Base-by-base conservation (phyloP, 2,888 invertebrate genomes). In the Drosophila mercatorum region DNA sequence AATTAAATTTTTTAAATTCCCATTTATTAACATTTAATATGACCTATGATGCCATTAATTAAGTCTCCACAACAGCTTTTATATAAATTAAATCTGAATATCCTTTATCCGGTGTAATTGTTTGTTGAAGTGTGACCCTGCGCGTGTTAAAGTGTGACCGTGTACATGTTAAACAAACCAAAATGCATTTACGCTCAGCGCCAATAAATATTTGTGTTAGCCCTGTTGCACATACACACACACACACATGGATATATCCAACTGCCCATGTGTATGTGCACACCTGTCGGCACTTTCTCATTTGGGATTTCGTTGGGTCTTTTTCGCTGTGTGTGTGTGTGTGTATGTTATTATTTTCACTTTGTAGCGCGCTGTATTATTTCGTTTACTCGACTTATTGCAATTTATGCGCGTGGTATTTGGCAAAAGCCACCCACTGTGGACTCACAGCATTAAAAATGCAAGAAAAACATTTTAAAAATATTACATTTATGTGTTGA, bases 121-220 rank as follows among this genome's bases (percentile, higher is more conserved):
- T 17, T 17, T 51, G 51, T 36, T 12, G 8, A 49, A 49, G 51
- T 56, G 8, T 47, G 31, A 6, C 41, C 41, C 11, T 43, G 43
- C 31, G 34, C 31, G 3, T 17, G 22, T 49, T 47, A 14, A 6
- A 36, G 22, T 26, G 17, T 26, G 10, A 53, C 41, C 55, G 46
- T 49, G 38, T 51, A 38, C 26, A 44, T 51, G 49, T 68, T 66
- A 38, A 68, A 61, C 53, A 72, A 69, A 64, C 49, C 53, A 55
- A 68, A 75, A 71, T 70, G 59, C 56, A 77, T 65, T 74, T 76
- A 66, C 56, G 66, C 46, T 31, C 67, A 55, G 52, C 17, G 68
- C 34, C 61, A 75, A 81, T 74, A 83, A 80, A 85, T 83, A 80
- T 85, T 85, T 80, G 63, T 61, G 22, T 76, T 80, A 59, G 63